Evolutionary conservation across 2,113 vertebrate species (phyloP), one percentile per base, ranked within the genome.

Genomic region (Gopherus evgoodei): DNA sequence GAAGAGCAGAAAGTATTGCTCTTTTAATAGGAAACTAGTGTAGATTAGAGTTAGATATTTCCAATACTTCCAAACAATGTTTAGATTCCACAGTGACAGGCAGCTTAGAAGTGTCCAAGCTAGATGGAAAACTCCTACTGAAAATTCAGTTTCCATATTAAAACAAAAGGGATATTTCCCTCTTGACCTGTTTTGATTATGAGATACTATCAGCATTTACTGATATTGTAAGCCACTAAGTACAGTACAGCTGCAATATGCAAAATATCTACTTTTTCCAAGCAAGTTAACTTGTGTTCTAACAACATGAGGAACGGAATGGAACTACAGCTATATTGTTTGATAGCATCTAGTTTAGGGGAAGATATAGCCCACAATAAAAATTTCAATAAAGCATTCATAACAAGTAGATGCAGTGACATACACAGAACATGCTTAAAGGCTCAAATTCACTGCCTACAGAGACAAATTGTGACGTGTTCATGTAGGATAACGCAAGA

Each of bases 1-100:
- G 88, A 93, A 86, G n/a, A 91, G 6, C 12, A 80, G 38, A 85
- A 31, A 65, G 44, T 88, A 91, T 94, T 65, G 75, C 35, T 65
- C 42, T 59, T 95, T 52, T 94, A 91, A 47, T 82, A 76, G 93
- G 95, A 95, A 95, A 89, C 95, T 96, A 90, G 92, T 94, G 75
- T 91, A 95, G 65, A 78, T 88, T 90, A 31, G 88, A 88, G 49
- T 76, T 3, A 91, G 88, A 62, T 90, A 35, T 38, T 50, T 92
- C 81, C 65, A 44, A 81, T 88, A 91, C 38, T 93, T 54, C 75
- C 22, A 65, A 94, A 88, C 35, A 4, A 79, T 85, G 22, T 17
- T 89, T 95, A 49, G 57, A 91, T 65, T 65, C 11, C 54, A 90
- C 31, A 1, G 2, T 22, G 65, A 21, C 19, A 91, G 44, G 38